Evolutionary conservation across 2,797 vertebrate species (phyloP), one percentile per base, ranked within the genome.

Genomic region (Psittacula echo): DNA sequence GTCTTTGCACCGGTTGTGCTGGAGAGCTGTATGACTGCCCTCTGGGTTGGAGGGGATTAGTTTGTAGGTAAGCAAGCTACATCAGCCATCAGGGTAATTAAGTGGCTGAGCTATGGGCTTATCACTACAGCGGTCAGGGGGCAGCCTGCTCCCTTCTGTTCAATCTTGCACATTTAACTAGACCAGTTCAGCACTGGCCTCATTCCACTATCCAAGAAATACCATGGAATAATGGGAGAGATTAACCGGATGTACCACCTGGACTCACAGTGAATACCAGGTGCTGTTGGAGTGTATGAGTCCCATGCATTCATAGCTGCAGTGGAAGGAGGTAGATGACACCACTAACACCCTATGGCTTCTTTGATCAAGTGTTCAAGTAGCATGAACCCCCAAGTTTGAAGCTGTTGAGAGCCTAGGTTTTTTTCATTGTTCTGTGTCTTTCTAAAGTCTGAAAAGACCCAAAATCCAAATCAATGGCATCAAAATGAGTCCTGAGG

Each of bases 221-320:
- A 32, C 19, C 22, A 11, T 85, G 90, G 45, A 54, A 60, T 50
- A 39, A 34, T 3, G n/a, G 29, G 23, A 74, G 51, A 54, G 24
- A 34, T 41, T 44, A 41, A 64, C 23, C 37, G 0, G 0, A 0
- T 12, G 15, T 13, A 47, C 79, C 34, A 45, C 56, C 41, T n/a
- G 48, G 41, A 30, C 41, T 80, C 16, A 1, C 4, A 13, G n/a
- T 26, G 53, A 26, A 19, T n/a, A 73, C 37, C 34, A 23, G n/a
- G 18, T n/a, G 42, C 58, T 89, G 58, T 13, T 67, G 67, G 29
- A 34, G 17, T 2, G 1, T 10, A 7, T 0, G 1, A 56, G 39
- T 51, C 16, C 37, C 27, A 15, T 13, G 21, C 3, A 5, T 62
- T 20, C 30, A 68, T 45, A 64, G 45, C 47, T 75, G 83, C 17